phyloP scores from a whole-genome alignment of 2,888 invertebrate genomes.

The Philereme transversata region DNA sequence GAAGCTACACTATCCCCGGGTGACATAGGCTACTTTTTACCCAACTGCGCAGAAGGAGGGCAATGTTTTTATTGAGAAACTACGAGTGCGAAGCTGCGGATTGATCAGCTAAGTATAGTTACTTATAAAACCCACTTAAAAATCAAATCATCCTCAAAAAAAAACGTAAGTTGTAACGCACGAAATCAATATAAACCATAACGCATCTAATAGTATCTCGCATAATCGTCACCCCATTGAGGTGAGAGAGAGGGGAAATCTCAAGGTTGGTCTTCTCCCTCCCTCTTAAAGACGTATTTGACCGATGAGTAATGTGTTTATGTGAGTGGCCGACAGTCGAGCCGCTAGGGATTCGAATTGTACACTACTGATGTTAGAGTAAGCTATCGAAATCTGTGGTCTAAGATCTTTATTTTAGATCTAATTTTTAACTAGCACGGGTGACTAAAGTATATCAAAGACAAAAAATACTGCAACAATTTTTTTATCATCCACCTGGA shows the following conservation, averaged over 20 bases:
- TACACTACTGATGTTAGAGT: background rate
- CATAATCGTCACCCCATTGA: slow-evolving; percentile 39
- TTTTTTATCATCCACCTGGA: too few relatives aligned
- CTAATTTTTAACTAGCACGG: too few relatives aligned
- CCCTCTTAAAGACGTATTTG: slow-evolving; percentile 53
- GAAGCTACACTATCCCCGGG: too few relatives aligned
- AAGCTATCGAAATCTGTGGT: background rate
- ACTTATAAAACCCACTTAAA: too few relatives aligned
- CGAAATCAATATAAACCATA: slow-evolving; percentile 36
- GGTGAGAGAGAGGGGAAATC: slow-evolving; percentile 24
- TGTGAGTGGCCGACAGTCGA: slow-evolving; percentile 51
- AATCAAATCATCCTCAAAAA: slow-evolving; percentile 15
- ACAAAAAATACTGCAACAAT: too few relatives aligned
- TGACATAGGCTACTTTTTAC: too few relatives aligned
- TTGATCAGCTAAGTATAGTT: too few relatives aligned
- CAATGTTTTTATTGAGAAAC: too few relatives aligned
- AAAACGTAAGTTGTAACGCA: slow-evolving; percentile 13
- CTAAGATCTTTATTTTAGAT: too few relatives aligned
- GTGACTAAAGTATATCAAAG: too few relatives aligned
- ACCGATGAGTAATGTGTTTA: slow-evolving; percentile 65
- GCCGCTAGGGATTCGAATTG: slow-evolving; percentile 47
- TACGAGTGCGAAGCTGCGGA: too few relatives aligned
- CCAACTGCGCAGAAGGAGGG: too few relatives aligned
- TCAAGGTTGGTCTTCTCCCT: slow-evolving; percentile 35
- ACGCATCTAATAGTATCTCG: slow-evolving; percentile 32